Evolutionary conservation across 30 jellyfish, hydroid and myxozoan genomes (phyloP).

Genomic region (Catostylus mosaicus): DNA sequence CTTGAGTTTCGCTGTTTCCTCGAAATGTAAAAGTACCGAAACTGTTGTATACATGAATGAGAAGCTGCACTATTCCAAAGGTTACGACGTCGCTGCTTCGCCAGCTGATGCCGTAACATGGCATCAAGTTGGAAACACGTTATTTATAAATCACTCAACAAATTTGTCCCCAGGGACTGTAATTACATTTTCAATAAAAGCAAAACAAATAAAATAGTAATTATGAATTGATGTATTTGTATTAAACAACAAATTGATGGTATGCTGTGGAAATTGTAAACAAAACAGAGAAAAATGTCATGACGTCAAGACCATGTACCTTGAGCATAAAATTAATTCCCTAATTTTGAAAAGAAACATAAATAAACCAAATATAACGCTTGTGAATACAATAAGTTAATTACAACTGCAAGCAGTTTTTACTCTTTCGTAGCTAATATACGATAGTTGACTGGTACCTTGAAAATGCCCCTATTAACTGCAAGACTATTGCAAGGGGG

Average conservation of each 20-base stretch:
- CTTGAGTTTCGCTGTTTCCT: conserved; percentile 54
- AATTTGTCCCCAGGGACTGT: conserved; percentile 41
- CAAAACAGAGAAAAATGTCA: too few species aligned
- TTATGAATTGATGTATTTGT: not conserved
- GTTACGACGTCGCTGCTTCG: conserved; percentile 40
- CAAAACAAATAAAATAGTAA: not conserved
- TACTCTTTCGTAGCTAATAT: too few species aligned
- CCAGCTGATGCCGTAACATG: conserved; percentile 60
- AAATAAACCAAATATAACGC: too few species aligned
- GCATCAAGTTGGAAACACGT: conserved; percentile 60
- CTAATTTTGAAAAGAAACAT: too few species aligned
- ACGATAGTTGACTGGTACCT: too few species aligned
- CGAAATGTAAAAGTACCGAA: conserved; percentile 63
- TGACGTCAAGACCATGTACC: too few species aligned
- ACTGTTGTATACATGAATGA: conserved; percentile 74
- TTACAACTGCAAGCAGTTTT: too few species aligned
- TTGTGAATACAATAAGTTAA: too few species aligned
- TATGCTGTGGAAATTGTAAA: not conserved
- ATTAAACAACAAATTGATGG: not conserved
- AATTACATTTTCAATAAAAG: conserved; percentile 36
- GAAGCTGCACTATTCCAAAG: conserved; percentile 84
- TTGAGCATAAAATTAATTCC: too few species aligned
- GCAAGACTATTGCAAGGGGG: too few species aligned
- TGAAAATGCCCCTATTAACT: too few species aligned
- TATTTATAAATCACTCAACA: conserved; percentile 54